Conservation (phyloP, 2,888 invertebrate genomes). For the Zele albiditarsus region DNA sequence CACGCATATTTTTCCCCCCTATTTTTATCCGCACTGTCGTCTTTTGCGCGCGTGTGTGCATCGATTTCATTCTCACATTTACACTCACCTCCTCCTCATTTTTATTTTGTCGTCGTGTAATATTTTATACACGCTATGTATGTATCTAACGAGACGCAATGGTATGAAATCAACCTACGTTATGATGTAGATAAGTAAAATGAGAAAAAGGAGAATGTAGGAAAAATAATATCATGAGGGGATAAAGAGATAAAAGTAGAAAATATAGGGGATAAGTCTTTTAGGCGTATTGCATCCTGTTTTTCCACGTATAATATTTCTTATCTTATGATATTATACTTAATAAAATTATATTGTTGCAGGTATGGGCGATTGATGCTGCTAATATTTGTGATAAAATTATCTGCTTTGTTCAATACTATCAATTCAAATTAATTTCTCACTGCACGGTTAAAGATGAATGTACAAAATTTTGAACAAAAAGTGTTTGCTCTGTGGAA, state of each 20-base stretch:
- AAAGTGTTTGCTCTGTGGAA: no score
- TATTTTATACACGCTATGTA: neutral
- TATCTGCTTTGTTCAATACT: no score
- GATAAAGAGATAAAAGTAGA: neutral
- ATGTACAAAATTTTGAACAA: no score
- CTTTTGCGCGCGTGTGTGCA: constrained; percentile 1
- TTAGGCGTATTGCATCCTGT: neutral
- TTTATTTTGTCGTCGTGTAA: neutral
- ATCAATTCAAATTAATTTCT: no score
- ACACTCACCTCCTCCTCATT: neutral
- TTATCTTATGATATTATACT: neutral
- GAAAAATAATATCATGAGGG: neutral
- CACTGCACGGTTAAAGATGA: no score
- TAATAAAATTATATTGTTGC: neutral
- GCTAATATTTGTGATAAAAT: no score
- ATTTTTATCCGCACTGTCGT: neutral
- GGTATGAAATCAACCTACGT: constrained; percentile 33
- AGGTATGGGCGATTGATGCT: neutral
- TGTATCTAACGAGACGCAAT: constrained; percentile 15
- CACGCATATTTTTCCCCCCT: constrained; percentile 8
- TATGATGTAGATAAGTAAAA: neutral
- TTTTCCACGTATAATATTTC: neutral
- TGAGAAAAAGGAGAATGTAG: neutral
- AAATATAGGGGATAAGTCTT: neutral
- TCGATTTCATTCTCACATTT: constrained; percentile 29